phyloP scores from a whole-genome alignment of 1,140 invertebrate species.

The Zaprionus gabonicus region DNA sequence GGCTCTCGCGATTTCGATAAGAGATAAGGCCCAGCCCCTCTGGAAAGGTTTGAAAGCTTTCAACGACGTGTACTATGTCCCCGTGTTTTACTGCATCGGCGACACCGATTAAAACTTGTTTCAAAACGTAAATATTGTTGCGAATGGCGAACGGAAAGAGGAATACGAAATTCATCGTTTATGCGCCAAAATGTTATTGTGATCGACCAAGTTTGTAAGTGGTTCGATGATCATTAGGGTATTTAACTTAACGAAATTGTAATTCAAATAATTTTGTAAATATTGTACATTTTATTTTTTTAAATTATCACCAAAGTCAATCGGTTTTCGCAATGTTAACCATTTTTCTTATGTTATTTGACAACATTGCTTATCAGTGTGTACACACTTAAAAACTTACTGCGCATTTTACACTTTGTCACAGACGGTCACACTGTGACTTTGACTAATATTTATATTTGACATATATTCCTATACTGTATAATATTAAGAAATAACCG shows the following conservation, averaged over 20 bases:
- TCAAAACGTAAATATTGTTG: constrained; percentile 58
- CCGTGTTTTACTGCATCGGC: constrained; percentile 7
- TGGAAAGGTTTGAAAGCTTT: constrained; percentile 9
- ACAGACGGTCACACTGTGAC: neutral
- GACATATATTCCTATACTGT: neutral
- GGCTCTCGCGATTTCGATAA: constrained; percentile 54
- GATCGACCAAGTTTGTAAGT: neutral
- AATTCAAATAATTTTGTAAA: neutral
- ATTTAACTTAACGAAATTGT: neutral
- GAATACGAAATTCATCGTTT: constrained; percentile 27
- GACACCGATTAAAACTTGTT: constrained; percentile 41
- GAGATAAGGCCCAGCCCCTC: constrained; percentile 69
- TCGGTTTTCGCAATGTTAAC: neutral
- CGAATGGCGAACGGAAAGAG: constrained; percentile 28
- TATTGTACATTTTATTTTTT: neutral
- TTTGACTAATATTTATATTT: neutral
- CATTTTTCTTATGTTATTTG: neutral
- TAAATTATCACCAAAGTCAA: neutral
- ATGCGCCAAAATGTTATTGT: constrained; percentile 15
- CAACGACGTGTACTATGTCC: constrained; percentile 36
- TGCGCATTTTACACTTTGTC: neutral
- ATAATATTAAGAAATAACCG: neutral
- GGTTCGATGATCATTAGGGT: neutral
- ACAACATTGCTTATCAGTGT: constrained; percentile 6
- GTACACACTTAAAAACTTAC: neutral